Percentiles rank a stretch among this genome's conserved stretches.
Conservation (phyloP, 2,888 invertebrate species). For the Pachycephus smyrnensis region DNA sequence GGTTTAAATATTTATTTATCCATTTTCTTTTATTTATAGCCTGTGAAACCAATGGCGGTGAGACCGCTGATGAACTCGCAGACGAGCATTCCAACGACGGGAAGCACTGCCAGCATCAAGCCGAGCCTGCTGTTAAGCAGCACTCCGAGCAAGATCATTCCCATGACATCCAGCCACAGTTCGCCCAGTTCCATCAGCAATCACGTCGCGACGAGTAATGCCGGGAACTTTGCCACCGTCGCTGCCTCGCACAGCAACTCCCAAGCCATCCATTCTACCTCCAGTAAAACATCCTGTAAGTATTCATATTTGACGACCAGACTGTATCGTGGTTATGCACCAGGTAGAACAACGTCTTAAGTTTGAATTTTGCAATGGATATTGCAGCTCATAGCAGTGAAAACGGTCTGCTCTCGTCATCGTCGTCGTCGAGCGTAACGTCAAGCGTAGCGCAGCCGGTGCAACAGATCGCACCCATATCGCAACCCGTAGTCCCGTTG, state of each 20-base stretch:
- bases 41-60: slow-evolving; percentile 88
- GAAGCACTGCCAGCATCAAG: slow-evolving; percentile 69
- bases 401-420: slow-evolving; percentile 63
- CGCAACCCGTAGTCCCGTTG: slow-evolving; percentile 21
- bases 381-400: slow-evolving; percentile 65
- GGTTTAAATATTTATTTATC: neutral
- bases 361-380: neutral
- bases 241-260: slow-evolving; percentile 69
- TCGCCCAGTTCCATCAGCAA: slow-evolving; percentile 65
- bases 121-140: slow-evolving; percentile 68
- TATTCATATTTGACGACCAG: slow-evolving; percentile 1
- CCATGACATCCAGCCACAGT: slow-evolving; percentile 72
- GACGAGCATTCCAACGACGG: slow-evolving; percentile 73
- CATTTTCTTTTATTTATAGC: slow-evolving; percentile 70
- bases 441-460: slow-evolving; percentile 62
- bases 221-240: slow-evolving; percentile 76
- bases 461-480: slow-evolving; percentile 40
- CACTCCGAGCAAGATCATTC: slow-evolving; percentile 67
- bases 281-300: slow-evolving; percentile 67
- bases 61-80: slow-evolving; percentile 64
- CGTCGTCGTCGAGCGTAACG: slow-evolving; percentile 55
- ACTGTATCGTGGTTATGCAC: neutral
- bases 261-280: slow-evolving; percentile 64
- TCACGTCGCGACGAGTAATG: slow-evolving; percentile 63
- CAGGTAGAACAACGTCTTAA: neutral